Base-by-base conservation (phyloP, 37 sponge, comb jelly and placozoan genomes). In the Cladorhizidae sp. region DNA sequence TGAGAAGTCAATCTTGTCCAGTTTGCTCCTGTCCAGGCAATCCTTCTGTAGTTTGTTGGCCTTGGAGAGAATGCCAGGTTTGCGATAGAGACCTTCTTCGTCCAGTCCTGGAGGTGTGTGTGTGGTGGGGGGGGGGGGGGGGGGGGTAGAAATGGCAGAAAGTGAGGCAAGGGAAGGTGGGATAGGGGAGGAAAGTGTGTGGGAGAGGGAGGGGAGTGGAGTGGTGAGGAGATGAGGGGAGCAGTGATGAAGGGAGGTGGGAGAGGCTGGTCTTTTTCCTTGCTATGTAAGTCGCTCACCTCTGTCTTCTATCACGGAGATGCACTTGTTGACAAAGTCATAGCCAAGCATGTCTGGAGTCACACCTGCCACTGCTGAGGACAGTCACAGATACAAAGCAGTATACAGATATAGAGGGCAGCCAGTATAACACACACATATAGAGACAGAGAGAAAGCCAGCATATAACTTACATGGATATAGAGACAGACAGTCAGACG, bases 71-170 rank as follows among this genome's bases (percentile, higher is more conserved):
- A 92, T 76, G 0, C 98, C 98, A 69, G 91, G 88, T 56, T 91
- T 90, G 0, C 98, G 80, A 67, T 98, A 98, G 31, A 98, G 55
- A 15, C 98, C 98, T 28, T 98, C 95, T 54, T 98, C 98, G 0
- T 86, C 89, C 41, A 98, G 57, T 14, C 93, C 97, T 91, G 40
- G 36, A 61, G 7, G 25, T 61, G 22, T n/a, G n/a, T n/a, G n/a
- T n/a, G n/a, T n/a, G n/a, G n/a, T n/a, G n/a, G n/a, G n/a, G n/a
- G n/a, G n/a, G 25, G 62, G n/a, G n/a, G 26, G 35, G 38, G 35
- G 31, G 68, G 32, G 31, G 39, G 21, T 3, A 35, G 5, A 17
- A 67, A 1, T 36, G 35, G 3, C 6, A 32, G 37, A 29, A 28
- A 61, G 25, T 29, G 21, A 21, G 3, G n/a, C n/a, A n/a, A n/a